These are phyloP conservation scores for Elysia chlorotica DNA, from an alignment of 1,140 invertebrate species.

Conservation along the genomic window DNA sequence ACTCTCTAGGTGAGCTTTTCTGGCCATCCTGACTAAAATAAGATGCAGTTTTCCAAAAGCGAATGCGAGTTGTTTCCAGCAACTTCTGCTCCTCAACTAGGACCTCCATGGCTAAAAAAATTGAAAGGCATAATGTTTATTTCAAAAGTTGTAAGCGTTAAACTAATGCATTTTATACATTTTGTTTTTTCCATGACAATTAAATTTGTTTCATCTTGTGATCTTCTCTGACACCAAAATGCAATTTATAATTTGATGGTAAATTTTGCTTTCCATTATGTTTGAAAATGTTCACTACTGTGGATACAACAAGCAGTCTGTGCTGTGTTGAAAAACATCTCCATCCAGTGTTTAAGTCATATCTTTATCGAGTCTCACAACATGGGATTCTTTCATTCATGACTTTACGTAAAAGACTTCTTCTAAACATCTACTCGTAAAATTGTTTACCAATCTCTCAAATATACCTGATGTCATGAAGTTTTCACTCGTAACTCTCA, in stretches of 20 bases:
- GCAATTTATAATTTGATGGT: no score
- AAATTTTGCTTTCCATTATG: no score
- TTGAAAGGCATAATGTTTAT: no score
- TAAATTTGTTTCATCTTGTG: no score
- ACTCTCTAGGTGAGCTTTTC: constrained; percentile 8
- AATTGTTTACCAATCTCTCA: not conserved
- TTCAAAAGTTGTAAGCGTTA: no score
- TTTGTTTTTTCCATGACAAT: no score
- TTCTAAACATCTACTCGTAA: no score
- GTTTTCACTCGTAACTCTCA: constrained; percentile 29
- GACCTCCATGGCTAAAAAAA: constrained; percentile 52
- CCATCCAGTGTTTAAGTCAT: not conserved
- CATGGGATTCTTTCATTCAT: not conserved
- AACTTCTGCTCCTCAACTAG: constrained; percentile 47
- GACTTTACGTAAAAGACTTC: not conserved
- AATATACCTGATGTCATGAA: constrained; percentile 29
- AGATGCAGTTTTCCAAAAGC: constrained; percentile 41
- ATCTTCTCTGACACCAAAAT: no score
- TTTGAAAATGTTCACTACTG: no score
- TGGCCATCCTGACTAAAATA: constrained; percentile 39
- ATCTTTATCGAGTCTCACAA: no score
- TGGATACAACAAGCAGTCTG: not conserved
- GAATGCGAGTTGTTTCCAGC: constrained; percentile 41
- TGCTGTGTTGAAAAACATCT: not conserved
- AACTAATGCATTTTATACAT: no score